Evolutionary conservation across 2,113 vertebrate species (phyloP).

Genomic region (Montifringilla adamsi): DNA sequence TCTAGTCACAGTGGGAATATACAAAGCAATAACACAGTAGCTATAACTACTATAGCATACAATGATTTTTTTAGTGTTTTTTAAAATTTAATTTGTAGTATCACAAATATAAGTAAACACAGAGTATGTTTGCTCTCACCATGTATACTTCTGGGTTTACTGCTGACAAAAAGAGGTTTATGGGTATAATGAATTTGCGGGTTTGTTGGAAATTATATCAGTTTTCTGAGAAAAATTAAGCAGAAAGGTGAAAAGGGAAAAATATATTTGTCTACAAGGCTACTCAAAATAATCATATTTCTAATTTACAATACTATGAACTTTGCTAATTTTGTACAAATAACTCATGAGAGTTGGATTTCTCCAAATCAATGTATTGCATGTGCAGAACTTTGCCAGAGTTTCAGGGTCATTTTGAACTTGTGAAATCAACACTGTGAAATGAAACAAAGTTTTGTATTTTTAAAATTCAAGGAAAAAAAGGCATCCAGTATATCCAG

Average conservation of each 20-base stretch:
- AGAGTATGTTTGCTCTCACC: not conserved
- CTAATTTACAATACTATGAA: not conserved
- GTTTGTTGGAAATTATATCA: not conserved
- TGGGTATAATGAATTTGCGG: rapidly evolving
- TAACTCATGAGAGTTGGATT: not conserved
- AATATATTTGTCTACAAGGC: not conserved
- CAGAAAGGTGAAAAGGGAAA: not conserved
- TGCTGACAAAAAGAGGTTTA: not conserved
- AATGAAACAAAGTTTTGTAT: not conserved
- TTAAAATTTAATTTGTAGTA: not conserved
- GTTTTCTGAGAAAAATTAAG: not conserved
- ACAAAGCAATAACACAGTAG: not conserved
- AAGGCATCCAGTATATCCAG: not conserved
- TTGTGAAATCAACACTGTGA: not conserved
- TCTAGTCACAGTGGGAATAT: not conserved
- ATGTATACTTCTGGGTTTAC: not conserved
- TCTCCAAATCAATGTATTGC: not conserved
- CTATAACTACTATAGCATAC: not conserved
- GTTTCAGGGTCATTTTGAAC: not conserved
- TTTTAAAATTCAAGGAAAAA: slow-evolving; percentile 19
- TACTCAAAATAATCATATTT: not conserved
- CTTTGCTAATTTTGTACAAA: not conserved
- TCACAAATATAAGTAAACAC: not conserved
- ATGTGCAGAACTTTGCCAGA: not conserved
- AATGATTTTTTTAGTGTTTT: not conserved